phyloP scores from a whole-genome alignment of 1,140 invertebrate species.

The Leptonema lineaticorne region DNA sequence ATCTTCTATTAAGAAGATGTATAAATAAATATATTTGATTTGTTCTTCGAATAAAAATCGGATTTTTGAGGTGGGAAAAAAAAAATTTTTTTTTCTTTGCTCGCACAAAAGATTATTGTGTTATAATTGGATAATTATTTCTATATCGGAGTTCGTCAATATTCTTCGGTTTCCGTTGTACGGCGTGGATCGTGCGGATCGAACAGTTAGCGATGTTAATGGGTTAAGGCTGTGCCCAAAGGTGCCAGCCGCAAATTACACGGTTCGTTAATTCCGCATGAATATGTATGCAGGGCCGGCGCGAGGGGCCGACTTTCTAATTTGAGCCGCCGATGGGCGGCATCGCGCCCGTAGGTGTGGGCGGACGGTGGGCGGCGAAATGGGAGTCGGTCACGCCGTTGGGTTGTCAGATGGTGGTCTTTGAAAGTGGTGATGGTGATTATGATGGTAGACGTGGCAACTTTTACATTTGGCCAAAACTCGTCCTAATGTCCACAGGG shows the following conservation, averaged over 20 bases:
- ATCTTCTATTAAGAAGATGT: too few species aligned
- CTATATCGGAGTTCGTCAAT: too few species aligned
- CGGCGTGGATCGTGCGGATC: constrained; percentile 21
- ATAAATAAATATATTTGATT: too few species aligned
- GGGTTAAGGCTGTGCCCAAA: constrained; percentile 32
- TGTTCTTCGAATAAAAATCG: too few species aligned
- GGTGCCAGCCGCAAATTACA: constrained; percentile 34
- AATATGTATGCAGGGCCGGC: constrained; percentile 32
- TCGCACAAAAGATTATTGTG: too few species aligned
- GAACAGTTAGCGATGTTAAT: constrained; percentile 27
- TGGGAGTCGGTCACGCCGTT: background rate
- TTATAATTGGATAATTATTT: too few species aligned
- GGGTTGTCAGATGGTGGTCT: background rate
- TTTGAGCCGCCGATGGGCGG: background rate
- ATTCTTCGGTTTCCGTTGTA: too few species aligned
- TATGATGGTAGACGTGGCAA: constrained; percentile 4
- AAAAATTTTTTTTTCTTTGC: too few species aligned
- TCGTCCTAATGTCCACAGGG: constrained; percentile 20
- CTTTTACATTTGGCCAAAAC: constrained; percentile 32
- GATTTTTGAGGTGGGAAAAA: too few species aligned
- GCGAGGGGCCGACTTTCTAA: constrained; percentile 4
- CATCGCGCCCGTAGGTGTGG: constrained; percentile 26
- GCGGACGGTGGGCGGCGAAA: background rate
- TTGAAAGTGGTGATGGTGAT: background rate
- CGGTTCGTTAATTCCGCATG: constrained; percentile 37